Percentiles rank a stretch among this genome's conserved stretches.
Conservation (phyloP, 53 echinoderm and acorn worm genomes). For the Temnopleurus reevesii region DNA sequence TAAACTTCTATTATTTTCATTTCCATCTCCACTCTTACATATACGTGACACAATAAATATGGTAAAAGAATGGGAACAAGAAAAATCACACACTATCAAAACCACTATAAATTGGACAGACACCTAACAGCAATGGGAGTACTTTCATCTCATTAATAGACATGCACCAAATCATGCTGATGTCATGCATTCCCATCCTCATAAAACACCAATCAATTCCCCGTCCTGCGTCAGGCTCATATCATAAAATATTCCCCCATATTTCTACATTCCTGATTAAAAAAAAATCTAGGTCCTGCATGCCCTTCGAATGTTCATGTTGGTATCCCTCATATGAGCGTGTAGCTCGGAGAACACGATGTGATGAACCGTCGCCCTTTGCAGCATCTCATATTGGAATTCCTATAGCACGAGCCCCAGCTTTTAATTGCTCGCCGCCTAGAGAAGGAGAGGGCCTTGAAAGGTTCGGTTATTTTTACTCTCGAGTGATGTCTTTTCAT, state of each 20-base stretch:
- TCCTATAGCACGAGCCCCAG: constrained; percentile 7
- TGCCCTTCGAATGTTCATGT: constrained; percentile 19
- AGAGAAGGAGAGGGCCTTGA: constrained; percentile 36
- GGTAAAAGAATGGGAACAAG: neutral
- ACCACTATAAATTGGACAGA: neutral
- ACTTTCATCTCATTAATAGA: neutral
- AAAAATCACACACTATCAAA: neutral
- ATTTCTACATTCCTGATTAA: neutral
- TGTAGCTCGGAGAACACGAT: neutral
- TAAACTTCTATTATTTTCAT: neutral
- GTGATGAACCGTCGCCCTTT: neutral
- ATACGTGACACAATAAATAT: neutral
- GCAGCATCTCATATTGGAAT: constrained; percentile 15
- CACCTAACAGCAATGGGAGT: neutral
- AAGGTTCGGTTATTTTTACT: constrained; percentile 40
- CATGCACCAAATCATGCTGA: neutral
- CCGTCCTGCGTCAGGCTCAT: neutral
- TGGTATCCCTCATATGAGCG: neutral
- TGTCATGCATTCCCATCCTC: constrained; percentile 19
- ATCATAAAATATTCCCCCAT: constrained; percentile 1
- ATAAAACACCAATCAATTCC: constrained; percentile 30
- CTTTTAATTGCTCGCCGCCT: constrained; percentile 42
- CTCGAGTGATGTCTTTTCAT: constrained; percentile 23
- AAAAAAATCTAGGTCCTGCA: constrained; percentile 25
- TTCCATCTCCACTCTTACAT: neutral